Percentiles rank a stretch among this genome's conserved stretches.
phyloP scores from a whole-genome alignment of 2,888 invertebrate genomes.

The Troilus luridus region DNA sequence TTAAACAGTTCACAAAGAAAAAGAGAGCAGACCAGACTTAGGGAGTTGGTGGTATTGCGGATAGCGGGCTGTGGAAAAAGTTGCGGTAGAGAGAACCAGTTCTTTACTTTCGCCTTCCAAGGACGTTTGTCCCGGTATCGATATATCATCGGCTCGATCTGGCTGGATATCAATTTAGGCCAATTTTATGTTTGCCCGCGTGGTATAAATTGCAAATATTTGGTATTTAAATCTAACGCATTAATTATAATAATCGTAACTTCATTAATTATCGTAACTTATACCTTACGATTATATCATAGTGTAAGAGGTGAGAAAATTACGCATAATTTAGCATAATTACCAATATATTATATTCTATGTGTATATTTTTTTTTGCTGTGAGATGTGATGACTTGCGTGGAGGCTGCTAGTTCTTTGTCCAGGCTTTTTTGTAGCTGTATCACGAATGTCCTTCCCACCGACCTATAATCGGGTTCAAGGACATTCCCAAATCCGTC shows the following conservation, averaged over 20 bases:
- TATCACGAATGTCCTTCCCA: no score
- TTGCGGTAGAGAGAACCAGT: conserved; percentile 36
- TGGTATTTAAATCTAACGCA: not conserved
- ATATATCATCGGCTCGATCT: not conserved
- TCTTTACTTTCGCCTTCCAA: conserved; percentile 46
- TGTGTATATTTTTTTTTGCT: not conserved
- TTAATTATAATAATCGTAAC: no score
- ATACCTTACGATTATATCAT: not conserved
- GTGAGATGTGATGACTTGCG: not conserved
- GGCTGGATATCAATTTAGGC: not conserved
- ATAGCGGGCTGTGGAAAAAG: not conserved
- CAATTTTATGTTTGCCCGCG: not conserved
- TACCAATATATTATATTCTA: not conserved
- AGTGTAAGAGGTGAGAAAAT: not conserved
- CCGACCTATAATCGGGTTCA: no score
- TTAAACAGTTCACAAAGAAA: not conserved
- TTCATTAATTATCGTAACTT: not conserved
- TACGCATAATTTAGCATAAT: not conserved
- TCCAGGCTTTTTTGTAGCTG: no score
- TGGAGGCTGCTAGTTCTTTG: no score
- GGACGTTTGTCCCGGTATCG: not conserved
- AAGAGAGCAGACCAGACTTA: not conserved
- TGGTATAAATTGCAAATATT: not conserved
- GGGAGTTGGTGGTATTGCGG: not conserved
- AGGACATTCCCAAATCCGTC: no score